A percentile compares a stretch with the other conserved stretches of the same genome.
Conservation (phyloP, 2,888 invertebrate species). For the Polyploca ridens region DNA sequence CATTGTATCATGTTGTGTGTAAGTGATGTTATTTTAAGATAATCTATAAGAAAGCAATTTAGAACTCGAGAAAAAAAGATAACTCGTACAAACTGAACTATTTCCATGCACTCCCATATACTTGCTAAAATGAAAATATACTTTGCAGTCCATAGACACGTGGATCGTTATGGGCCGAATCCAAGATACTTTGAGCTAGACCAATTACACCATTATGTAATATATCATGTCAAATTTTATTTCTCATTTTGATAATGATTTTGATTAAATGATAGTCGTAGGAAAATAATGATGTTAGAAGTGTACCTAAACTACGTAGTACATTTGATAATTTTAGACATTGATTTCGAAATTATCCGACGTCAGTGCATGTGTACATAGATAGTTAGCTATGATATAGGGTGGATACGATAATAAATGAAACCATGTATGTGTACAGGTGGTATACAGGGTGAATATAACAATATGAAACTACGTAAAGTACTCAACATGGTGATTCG, state of each 20-base stretch:
- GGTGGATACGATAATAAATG: too few species aligned
- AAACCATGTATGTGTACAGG: too few species aligned
- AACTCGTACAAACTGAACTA: neutral
- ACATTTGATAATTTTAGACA: neutral
- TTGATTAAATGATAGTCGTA: neutral
- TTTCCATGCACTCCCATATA: neutral
- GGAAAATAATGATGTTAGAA: neutral
- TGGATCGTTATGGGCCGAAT: neutral
- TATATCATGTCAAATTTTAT: neutral
- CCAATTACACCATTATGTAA: neutral
- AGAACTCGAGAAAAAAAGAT: neutral
- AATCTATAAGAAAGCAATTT: neutral
- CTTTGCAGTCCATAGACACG: neutral
- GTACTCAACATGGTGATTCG: too few species aligned
- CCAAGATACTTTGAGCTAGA: neutral
- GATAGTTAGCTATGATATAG: neutral
- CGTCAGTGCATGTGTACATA: neutral
- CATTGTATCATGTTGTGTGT: too few species aligned
- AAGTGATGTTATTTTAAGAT: constrained; percentile 2
- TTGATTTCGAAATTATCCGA: neutral
- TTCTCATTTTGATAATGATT: constrained; percentile 1
- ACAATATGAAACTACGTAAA: too few species aligned
- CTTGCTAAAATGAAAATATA: neutral
- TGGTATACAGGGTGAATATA: too few species aligned
- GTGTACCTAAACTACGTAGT: too few species aligned